Conservation (phyloP, 30 jellyfish, hydroid and myxozoan species). For the Rhopilema esculentum region DNA sequence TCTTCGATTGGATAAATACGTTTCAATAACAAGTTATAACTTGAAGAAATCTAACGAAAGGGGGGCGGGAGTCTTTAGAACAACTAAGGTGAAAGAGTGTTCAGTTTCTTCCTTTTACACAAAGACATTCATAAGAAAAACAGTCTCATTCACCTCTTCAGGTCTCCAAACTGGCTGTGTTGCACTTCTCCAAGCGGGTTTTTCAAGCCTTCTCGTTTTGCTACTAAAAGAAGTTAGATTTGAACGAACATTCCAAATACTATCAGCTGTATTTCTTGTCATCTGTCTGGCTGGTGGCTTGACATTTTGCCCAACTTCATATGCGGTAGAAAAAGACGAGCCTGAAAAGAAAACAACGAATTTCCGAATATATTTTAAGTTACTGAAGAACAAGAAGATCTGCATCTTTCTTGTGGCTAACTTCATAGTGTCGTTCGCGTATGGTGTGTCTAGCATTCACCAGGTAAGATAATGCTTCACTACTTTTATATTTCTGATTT, state of each 20-base stretch:
- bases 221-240: slow-evolving; percentile 18
- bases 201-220: slow-evolving; percentile 9
- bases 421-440: slow-evolving; percentile 11
- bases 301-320: slow-evolving; percentile 27
- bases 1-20: neutral
- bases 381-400: slow-evolving; percentile 12
- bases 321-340: neutral
- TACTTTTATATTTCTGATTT: neutral
- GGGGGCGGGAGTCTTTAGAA: no score
- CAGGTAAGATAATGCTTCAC: slow-evolving; percentile 67
- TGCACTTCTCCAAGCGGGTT: slow-evolving; percentile 11
- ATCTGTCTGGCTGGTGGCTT: slow-evolving; percentile 35
- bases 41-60: neutral
- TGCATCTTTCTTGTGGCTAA: slow-evolving; percentile 8
- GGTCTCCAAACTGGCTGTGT: slow-evolving; percentile 43
- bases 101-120: no score
- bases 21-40: neutral
- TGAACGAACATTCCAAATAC: slow-evolving; percentile 27
- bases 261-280: slow-evolving; percentile 22
- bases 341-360: neutral
- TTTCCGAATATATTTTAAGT: neutral
- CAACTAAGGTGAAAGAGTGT: no score
- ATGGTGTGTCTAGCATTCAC: slow-evolving; percentile 44
- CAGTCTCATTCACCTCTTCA: neutral
- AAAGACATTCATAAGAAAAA: no score